Base-by-base conservation (phyloP, 2,113 vertebrate genomes). In the Gambusia holbrooki region DNA sequence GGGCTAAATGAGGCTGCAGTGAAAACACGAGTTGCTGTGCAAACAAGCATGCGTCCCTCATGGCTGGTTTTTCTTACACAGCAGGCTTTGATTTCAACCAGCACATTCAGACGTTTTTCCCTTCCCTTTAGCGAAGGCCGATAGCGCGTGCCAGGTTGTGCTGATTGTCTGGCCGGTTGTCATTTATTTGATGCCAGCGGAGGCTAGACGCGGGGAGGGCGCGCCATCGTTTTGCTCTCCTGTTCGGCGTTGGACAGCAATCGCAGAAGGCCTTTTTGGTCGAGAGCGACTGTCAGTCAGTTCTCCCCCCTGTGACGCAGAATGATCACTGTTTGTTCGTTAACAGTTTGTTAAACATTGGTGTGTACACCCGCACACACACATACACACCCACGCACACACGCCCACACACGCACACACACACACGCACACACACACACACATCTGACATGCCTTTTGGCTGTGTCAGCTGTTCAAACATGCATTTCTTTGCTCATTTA, bases 401-500 rank as follows among this genome's bases (percentile, higher is more conserved):
- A n/a, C n/a, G n/a, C n/a, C n/a, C n/a, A 37, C 22, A 4, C 58
- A 35, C 61, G 9, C 63, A 51, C 61, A 25, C 74, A 72, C 68
- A 65, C 75, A 63, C 58, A 62, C 65, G 51, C 62, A 58, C 64
- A 74, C 60, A 74, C 72, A 42, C 58, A 51, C n/a, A 84, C 78
- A 66, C 80, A 80, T 79, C 71, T 48, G 78, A 81, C 86, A 81
- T 91, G 89, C 90, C 92, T 92, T 80, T 81, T 85, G 91, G 90
- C 91, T 80, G 37, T 87, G 90, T 93, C 91, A 91, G 91, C 89
- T 91, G 90, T 88, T 91, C 58, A 82, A 88, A 81, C 84, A 86
- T 76, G 85, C 77, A 87, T 90, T 90, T 89, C 84, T 88, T 78
- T 85, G 81, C 90, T 92, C 76, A 84, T 92, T 89, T 87, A 78